Percentiles rank a stretch among this genome's conserved stretches.
Conservation (phyloP, 2,888 invertebrate genomes). For the Villa cingulata region DNA sequence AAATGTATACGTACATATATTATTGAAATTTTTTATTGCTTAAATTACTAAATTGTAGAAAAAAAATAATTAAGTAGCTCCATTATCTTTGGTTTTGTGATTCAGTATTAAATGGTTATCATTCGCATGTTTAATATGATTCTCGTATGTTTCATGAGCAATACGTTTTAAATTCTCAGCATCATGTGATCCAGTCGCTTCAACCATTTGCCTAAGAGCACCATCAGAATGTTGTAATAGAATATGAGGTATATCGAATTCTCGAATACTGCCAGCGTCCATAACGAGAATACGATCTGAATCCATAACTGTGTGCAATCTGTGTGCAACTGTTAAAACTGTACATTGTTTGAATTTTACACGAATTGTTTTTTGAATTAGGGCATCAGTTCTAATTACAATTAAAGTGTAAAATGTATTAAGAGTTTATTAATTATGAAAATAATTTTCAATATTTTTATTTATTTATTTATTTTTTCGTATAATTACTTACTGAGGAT, state of each 20-base stretch:
- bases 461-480: not conserved
- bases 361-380: slow-evolving; percentile 75
- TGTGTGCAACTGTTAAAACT: slow-evolving; percentile 81
- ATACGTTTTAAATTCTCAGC: slow-evolving; percentile 37
- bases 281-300: slow-evolving; percentile 78
- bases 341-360: slow-evolving; percentile 68
- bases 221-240: slow-evolving; percentile 48
- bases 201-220: slow-evolving; percentile 53
- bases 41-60: too few species aligned
- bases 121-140: not conserved
- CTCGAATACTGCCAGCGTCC: slow-evolving; percentile 63
- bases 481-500: slow-evolving; percentile 37
- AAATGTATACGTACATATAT: too few species aligned
- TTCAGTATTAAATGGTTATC: not conserved
- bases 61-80: not conserved
- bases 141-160: slow-evolving; percentile 32
- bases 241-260: slow-evolving; percentile 56
- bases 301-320: slow-evolving; percentile 87
- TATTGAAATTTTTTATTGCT: too few species aligned
- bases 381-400: slow-evolving; percentile 56
- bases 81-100: slow-evolving; percentile 4
- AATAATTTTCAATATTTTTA: too few species aligned
- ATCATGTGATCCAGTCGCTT: slow-evolving; percentile 46
- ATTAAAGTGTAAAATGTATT: slow-evolving; percentile 38
- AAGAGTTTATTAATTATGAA: not conserved